Base-by-base conservation (phyloP, 1,140 invertebrate species). In the Globodera rostochiensis region DNA sequence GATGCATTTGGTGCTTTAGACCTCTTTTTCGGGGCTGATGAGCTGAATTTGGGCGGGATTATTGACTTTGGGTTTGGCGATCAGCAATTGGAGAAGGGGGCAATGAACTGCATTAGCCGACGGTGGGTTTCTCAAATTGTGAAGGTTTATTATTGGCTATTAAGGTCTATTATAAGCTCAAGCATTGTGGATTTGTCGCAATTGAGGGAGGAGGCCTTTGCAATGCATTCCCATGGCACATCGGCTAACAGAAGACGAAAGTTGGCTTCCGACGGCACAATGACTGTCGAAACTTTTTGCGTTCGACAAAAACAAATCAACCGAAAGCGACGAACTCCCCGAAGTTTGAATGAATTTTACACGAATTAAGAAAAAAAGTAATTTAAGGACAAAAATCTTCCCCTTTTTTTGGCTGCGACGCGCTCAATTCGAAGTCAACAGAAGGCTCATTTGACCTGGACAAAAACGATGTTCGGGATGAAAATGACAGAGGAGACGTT, bases 41-140 rank as follows among this genome's bases (percentile, higher is more conserved):
- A 83, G 19, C 73, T 83, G n/a, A 83, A 83, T 79, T 70, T 83
- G 21, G 47, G 57, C n/a, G 82, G 50, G 9, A 82, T 83, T 5
- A 69, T 67, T 4, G 75, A 77, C 60, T 47, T 19, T 45, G 36
- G 11, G 69, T 71, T 13, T 15, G 69, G 69, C 36, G 69, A 71
- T 19, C 36, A 47, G 9, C 36, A 36, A 71, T 47, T 71, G 69
- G 69, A 47, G n/a, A 47, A 66, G 66, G 77, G 50, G 7, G 77
- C 66, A 4, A 69, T 50, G 70, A 60, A 69, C 47, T 78, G 60
- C n/a, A 78, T 64, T 49, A 49, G 70, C 69, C 70, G 25, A n/a
- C 25, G 64, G 77, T 76, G 53, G 15, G 57, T 76, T 76, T 76
- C 15, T 3, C 21, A 11, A 67, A 77, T 77, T 53, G 5, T 60